Evolutionary conservation across 2,113 vertebrate species (phyloP).

Genomic region (Megaleporinus macrocephalus): DNA sequence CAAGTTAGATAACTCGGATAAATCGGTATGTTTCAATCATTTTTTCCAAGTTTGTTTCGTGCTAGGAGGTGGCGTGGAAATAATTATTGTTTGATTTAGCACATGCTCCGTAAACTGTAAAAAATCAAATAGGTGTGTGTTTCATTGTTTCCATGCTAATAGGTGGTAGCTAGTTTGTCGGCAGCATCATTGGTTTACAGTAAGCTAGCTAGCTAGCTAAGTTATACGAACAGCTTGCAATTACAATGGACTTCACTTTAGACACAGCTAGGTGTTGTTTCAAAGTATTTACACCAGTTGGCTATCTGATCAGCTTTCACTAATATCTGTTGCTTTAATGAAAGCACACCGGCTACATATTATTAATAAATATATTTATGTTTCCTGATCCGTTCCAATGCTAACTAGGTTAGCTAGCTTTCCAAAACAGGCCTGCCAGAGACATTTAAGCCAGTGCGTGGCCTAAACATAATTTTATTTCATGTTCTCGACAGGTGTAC

Average conservation of each 20-base stretch:
- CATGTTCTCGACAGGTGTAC: neutral
- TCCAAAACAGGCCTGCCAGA: neutral
- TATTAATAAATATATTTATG: neutral
- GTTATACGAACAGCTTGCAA: neutral
- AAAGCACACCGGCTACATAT: neutral
- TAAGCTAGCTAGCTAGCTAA: slow-evolving; percentile 45
- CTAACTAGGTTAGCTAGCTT: neutral
- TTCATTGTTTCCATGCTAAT: slow-evolving; percentile 4
- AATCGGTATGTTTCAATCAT: neutral
- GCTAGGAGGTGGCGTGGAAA: no score
- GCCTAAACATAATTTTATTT: neutral
- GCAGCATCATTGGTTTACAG: slow-evolving; percentile 32
- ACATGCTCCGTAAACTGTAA: neutral
- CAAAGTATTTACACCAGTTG: no score
- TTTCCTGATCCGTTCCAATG: neutral
- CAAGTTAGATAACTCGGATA: neutral
- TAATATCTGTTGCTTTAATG: neutral
- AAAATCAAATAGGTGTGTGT: neutral
- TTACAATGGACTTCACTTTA: neutral
- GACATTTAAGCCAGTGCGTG: neutral
- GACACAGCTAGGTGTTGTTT: neutral
- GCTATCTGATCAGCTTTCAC: no score
- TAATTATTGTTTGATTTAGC: neutral
- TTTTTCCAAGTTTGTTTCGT: no score
- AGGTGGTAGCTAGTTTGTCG: neutral